Evolutionary conservation across 2,797 vertebrate genomes (phyloP), one percentile per base, ranked within the genome.

Genomic region (Melanotaenia boesemani): DNA sequence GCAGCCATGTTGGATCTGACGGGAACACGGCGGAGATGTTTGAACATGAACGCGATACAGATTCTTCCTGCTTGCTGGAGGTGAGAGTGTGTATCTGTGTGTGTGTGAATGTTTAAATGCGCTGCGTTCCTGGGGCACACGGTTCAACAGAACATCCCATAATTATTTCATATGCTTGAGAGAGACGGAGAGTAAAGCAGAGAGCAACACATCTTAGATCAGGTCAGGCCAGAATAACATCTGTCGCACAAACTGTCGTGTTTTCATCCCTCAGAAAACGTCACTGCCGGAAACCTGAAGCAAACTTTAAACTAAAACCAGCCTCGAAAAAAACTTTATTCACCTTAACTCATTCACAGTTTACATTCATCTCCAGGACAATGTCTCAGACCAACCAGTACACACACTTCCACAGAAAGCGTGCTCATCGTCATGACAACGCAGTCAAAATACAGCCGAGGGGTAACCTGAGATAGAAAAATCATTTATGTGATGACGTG

Each of bases 371-470:
- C 41, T 44, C 15, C 41, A 44, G 41, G 41, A 44, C 12, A 2
- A 41, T 41, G 41, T 41, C 13, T 41, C 39, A 13, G 39, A 15
- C n/a, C 18, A 48, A n/a, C 18, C 30, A 36, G 32, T 28, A 48
- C 9, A 36, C 5, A 6, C 34, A 26, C 9, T 26, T 6, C 6
- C 22, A 8, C 9, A 32, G 61, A 63, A 22, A 86, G 90, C 88
- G 83, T 84, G 63, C 74, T 77, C 81, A 89, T 92, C 26, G 79
- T 80, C 88, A 92, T 93, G 88, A 85, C 82, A 92, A 92, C 89
- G 15, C 75, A 69, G 64, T 67, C 77, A 82, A 89, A 92, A 90
- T 82, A 86, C 85, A 85, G 87, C 76, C 84, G 79, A 80, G 82
- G 76, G 75, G 76, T 78, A 84, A 86, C 74, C 72, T 36, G 44